phyloP scores from a whole-genome alignment of 2,888 invertebrate genomes.

The Bugula neritina region DNA sequence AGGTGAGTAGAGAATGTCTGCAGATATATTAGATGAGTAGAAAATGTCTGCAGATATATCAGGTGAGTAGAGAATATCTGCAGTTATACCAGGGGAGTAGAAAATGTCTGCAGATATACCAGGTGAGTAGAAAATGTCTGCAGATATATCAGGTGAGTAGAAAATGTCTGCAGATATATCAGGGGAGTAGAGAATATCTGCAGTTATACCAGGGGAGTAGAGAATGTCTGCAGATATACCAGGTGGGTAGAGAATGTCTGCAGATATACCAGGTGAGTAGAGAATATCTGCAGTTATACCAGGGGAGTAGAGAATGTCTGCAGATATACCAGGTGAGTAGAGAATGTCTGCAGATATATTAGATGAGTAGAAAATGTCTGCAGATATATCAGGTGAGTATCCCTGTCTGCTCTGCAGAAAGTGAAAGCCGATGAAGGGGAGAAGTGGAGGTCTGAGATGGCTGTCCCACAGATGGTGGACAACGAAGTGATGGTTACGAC shows the following conservation, averaged over 20 bases:
- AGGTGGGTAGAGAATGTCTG: constrained; percentile 58
- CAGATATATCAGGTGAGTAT: background rate
- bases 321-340: constrained; percentile 51
- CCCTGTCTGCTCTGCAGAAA: background rate
- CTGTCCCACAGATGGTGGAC: background rate
- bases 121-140: constrained; percentile 58
- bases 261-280: constrained; percentile 51
- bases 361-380: constrained; percentile 58
- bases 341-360: constrained; percentile 79
- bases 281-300: constrained; percentile 79
- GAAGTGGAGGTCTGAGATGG: constrained; percentile 6
- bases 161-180: constrained; percentile 78
- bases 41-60: constrained; percentile 78
- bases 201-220: constrained; percentile 51
- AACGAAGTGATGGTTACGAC: constrained; percentile 15
- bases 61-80: constrained; percentile 58
- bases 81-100: background rate
- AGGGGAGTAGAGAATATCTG: constrained; percentile 58
- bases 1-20: constrained; percentile 58
- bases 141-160: background rate
- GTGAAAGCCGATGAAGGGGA: background rate
- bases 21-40: background rate
- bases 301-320: constrained; percentile 58
- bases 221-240: constrained; percentile 79
- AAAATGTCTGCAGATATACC: constrained; percentile 78